Evolutionary conservation across 2,888 invertebrate species (phyloP).

Genomic region (Athalia cordata): DNA sequence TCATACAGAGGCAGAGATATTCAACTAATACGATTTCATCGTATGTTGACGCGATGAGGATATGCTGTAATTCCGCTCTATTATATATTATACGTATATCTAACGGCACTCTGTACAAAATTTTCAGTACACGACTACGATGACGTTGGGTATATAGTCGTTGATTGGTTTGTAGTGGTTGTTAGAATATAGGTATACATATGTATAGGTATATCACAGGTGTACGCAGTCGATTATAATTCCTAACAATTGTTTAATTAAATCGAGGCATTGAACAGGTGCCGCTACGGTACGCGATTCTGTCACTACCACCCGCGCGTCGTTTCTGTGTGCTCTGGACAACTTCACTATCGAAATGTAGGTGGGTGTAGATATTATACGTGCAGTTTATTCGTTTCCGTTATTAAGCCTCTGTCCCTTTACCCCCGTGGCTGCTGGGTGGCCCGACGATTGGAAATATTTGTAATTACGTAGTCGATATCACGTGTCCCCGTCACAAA

Average conservation of each 20-base stretch:
- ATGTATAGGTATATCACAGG: neutral
- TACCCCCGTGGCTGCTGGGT: neutral
- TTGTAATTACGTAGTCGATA: slow-evolving; percentile 49
- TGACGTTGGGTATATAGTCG: too few relatives aligned
- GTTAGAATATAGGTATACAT: neutral
- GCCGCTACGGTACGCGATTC: slow-evolving; percentile 36
- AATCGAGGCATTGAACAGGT: slow-evolving; percentile 56
- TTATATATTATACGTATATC: too few relatives aligned
- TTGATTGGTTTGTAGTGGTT: too few relatives aligned
- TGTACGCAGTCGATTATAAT: slow-evolving; percentile 29
- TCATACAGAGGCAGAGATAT: too few relatives aligned
- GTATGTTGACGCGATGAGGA: too few relatives aligned
- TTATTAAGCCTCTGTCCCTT: slow-evolving; percentile 58
- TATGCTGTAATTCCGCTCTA: too few relatives aligned
- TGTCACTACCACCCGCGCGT: slow-evolving; percentile 58
- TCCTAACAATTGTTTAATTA: slow-evolving; percentile 67
- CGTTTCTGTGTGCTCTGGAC: slow-evolving; percentile 49
- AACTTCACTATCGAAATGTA: slow-evolving; percentile 63
- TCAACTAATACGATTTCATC: too few relatives aligned
- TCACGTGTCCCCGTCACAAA: slow-evolving; percentile 10
- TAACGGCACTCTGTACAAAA: too few relatives aligned
- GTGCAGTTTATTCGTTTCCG: slow-evolving; percentile 63
- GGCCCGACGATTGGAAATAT: slow-evolving; percentile 50
- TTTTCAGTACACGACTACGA: too few relatives aligned
- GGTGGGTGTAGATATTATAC: too few relatives aligned